A percentile compares a stretch with the other conserved stretches of the same genome.
Conservation (phyloP, 2,113 vertebrate species). For the Felis chaus region DNA sequence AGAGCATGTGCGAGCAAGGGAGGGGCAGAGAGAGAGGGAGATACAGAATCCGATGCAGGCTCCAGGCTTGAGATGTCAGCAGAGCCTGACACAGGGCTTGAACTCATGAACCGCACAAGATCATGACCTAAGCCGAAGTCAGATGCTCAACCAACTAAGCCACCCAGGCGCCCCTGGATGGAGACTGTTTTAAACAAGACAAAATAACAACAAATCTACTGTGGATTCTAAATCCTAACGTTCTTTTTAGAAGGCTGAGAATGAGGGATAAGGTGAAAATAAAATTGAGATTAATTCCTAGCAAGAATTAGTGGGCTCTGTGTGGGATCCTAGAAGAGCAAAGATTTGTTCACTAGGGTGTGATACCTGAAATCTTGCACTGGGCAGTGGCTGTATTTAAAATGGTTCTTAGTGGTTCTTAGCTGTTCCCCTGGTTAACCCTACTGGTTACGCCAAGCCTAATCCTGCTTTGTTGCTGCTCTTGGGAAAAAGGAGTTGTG, state of each 20-base stretch:
- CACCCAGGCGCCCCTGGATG: background rate
- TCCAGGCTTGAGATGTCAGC: too few species aligned
- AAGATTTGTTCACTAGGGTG: background rate
- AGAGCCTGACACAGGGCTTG: too few species aligned
- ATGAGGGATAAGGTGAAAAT: conserved; percentile 17
- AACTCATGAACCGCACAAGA: too few species aligned
- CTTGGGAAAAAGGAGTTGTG: background rate
- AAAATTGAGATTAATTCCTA: conserved; percentile 34
- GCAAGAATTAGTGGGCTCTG: background rate
- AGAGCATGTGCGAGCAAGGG: too few species aligned
- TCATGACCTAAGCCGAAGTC: too few species aligned
- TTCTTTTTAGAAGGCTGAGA: conserved; percentile 20
- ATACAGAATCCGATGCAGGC: too few species aligned
- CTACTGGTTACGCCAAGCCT: background rate
- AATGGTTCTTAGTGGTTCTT: conserved; percentile 34
- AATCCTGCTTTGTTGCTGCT: background rate
- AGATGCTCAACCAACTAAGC: too few species aligned
- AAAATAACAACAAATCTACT: background rate
- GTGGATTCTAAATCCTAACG: background rate
- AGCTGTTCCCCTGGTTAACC: conserved; percentile 28
- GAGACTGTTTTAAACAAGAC: conserved; percentile 4
- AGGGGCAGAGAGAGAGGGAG: too few species aligned
- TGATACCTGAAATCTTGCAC: background rate
- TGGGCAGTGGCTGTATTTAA: background rate
- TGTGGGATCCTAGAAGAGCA: background rate